phyloP scores from a whole-genome alignment of 2,888 invertebrate genomes.

The Rhingia campestris region DNA sequence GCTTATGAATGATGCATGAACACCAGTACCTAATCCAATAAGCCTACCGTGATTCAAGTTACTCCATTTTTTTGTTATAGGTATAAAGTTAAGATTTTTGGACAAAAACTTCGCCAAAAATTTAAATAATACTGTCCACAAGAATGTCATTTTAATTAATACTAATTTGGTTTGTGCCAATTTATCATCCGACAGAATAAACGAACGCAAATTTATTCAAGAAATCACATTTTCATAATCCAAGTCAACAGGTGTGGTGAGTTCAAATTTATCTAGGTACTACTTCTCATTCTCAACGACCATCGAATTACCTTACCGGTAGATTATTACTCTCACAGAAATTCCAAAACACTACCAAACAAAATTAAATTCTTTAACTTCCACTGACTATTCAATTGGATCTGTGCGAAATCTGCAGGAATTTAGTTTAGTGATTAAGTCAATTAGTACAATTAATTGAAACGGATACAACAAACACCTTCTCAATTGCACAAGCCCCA shows the following conservation, averaged over 20 bases:
- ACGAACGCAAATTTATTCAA: not conserved
- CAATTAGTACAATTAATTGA: conserved; percentile 31
- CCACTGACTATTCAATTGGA: not conserved
- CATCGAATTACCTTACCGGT: not conserved
- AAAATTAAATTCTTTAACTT: not conserved
- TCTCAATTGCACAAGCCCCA: conserved; percentile 1
- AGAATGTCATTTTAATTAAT: no score
- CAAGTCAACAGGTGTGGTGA: conserved; percentile 63
- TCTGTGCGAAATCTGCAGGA: not conserved
- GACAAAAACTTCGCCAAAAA: no score
- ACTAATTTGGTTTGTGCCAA: not conserved
- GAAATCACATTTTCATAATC: not conserved
- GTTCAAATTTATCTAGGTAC: not conserved
- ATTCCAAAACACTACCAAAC: not conserved
- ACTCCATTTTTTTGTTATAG: no score
- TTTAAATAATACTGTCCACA: no score
- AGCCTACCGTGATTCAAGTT: no score
- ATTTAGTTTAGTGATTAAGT: conserved; percentile 17
- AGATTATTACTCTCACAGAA: not conserved
- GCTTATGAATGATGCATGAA: not conserved
- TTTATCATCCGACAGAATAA: not conserved
- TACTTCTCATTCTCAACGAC: no score
- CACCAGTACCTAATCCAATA: no score
- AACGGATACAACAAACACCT: conserved; percentile 26
- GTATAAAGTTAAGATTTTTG: no score